Percentiles rank a stretch among this genome's conserved stretches.
Evolutionary conservation across 2,888 invertebrate species (phyloP).

Genomic region (Cacoxenus indagator): DNA sequence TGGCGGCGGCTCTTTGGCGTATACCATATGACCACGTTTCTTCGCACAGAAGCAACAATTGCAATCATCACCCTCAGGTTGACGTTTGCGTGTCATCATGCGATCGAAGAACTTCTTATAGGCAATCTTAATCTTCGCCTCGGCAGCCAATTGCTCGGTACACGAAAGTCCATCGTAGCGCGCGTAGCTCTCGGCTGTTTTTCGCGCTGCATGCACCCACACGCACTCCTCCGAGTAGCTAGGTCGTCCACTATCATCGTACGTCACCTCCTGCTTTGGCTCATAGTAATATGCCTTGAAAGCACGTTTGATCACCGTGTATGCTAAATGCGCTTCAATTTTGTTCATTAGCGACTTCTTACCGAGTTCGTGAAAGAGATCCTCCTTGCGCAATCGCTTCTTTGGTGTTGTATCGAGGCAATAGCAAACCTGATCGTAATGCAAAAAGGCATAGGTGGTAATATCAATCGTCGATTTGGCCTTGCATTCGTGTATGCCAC

Average conservation of each 20-base stretch:
- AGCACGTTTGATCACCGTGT: slow-evolving; percentile 64
- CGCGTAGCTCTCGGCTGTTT: slow-evolving; percentile 62
- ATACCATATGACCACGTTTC: slow-evolving; percentile 59
- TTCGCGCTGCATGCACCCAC: slow-evolving; percentile 66
- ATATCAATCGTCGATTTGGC: slow-evolving; percentile 66
- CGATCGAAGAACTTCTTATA: slow-evolving; percentile 66
- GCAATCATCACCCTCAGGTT: slow-evolving; percentile 60
- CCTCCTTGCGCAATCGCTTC: slow-evolving; percentile 65
- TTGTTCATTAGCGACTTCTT: slow-evolving; percentile 68
- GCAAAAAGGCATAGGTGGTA: slow-evolving; percentile 62
- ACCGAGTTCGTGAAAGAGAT: slow-evolving; percentile 64
- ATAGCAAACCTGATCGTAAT: slow-evolving; percentile 67
- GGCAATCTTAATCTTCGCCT: slow-evolving; percentile 59
- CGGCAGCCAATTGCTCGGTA: slow-evolving; percentile 57
- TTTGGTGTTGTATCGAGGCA: slow-evolving; percentile 58
- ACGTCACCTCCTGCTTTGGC: slow-evolving; percentile 48
- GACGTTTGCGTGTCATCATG: slow-evolving; percentile 56
- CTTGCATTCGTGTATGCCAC: slow-evolving; percentile 68
- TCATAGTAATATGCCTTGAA: slow-evolving; percentile 67
- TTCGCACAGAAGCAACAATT: slow-evolving; percentile 66
- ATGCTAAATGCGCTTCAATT: slow-evolving; percentile 66
- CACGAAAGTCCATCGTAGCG: slow-evolving; percentile 62
- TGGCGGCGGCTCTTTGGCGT: slow-evolving; percentile 53
- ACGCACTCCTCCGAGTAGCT: slow-evolving; percentile 62
- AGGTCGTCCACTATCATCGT: slow-evolving; percentile 46